A percentile compares a stretch with the other conserved stretches of the same genome.
phyloP scores from a whole-genome alignment of 2,888 invertebrate species.

The Hofmannophila pseudospretella region DNA sequence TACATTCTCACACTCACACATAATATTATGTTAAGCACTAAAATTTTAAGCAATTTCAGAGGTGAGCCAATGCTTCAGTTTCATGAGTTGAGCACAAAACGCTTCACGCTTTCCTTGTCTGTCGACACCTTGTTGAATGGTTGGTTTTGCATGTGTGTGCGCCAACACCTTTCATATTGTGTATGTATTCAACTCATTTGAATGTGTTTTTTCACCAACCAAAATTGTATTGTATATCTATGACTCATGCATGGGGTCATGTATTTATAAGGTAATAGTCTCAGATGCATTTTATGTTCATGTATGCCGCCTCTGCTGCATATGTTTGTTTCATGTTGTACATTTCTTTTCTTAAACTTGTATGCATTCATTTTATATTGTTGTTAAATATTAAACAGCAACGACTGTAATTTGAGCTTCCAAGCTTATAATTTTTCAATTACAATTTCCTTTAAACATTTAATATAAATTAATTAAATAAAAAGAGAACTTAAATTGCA shows the following conservation, averaged over 20 bases:
- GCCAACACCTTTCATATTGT: not conserved
- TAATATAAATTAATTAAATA: too few relatives aligned
- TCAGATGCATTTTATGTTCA: not conserved
- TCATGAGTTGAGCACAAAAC: conserved; percentile 35
- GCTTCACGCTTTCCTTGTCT: conserved; percentile 45
- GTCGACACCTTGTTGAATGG: conserved; percentile 29
- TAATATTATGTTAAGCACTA: conserved; percentile 9
- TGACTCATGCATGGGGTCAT: too few relatives aligned
- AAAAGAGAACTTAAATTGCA: not conserved
- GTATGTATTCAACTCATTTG: not conserved
- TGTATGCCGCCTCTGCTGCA: not conserved
- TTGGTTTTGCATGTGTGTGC: conserved; percentile 47
- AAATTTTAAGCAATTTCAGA: conserved; percentile 13
- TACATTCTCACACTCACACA: not conserved
- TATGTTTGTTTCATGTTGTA: not conserved
- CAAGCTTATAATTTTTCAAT: not conserved
- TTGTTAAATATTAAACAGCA: not conserved
- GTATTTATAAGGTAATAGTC: too few relatives aligned
- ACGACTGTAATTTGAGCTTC: not conserved
- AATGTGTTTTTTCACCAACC: not conserved
- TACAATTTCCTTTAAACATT: too few relatives aligned
- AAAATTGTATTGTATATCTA: not conserved
- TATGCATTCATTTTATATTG: too few relatives aligned
- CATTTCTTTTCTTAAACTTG: not conserved
- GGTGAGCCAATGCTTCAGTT: conserved; percentile 39